These are phyloP conservation scores for Ectemnius cavifrons DNA, from an alignment of 2,888 invertebrate genomes.

Conservation along the genomic window DNA sequence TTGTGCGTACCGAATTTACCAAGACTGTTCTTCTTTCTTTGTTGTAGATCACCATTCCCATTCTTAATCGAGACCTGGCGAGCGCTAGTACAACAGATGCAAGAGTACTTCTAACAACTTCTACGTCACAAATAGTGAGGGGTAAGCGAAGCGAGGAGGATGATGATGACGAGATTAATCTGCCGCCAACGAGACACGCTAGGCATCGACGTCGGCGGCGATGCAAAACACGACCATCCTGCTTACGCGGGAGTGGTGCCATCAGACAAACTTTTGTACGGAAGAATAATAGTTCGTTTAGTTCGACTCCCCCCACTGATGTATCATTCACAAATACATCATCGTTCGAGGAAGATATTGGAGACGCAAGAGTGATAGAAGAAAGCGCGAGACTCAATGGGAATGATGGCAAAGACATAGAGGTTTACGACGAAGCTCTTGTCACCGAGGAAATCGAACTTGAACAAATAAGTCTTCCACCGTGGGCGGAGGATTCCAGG, in stretches of 20 bases:
- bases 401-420: constrained; percentile 11
- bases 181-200: constrained; percentile 40
- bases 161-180: constrained; percentile 23
- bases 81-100: not conserved
- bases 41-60: not conserved
- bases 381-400: not conserved
- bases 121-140: constrained; percentile 14
- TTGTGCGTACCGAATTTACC: not conserved
- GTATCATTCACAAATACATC: too few species aligned
- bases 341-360: not conserved
- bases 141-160: constrained; percentile 23
- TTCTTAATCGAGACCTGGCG: not conserved
- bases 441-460: constrained; percentile 28
- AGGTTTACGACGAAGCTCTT: constrained; percentile 23
- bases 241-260: constrained; percentile 24
- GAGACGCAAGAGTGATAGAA: not conserved
- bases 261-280: not conserved
- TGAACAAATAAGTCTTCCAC: constrained; percentile 1
- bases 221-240: constrained; percentile 50
- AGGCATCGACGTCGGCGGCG: constrained; percentile 55
- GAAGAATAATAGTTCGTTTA: constrained; percentile 1
- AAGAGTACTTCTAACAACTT: too few species aligned
- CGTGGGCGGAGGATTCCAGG: not conserved
- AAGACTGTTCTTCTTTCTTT: not conserved
- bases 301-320: too few species aligned